Base-by-base conservation (phyloP, 2,113 vertebrate genomes). In the Zingel zingel region DNA sequence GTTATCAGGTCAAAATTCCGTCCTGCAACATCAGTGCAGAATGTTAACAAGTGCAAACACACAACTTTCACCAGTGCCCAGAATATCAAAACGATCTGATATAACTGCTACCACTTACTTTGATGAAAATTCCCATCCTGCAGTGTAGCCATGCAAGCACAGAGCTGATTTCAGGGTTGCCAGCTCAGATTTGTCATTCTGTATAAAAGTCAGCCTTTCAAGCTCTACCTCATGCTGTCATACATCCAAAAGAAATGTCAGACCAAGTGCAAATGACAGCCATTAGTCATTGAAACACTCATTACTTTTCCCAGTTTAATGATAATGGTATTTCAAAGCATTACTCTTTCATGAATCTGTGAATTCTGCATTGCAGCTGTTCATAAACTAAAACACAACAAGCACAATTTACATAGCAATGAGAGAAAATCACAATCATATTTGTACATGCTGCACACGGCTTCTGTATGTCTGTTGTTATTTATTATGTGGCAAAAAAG, bases 121-220 rank as follows among this genome's bases (percentile, higher is more conserved):
- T 86, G 75, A 86, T 85, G 72, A 81, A 81, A 76, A 74, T 58
- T 53, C 80, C 79, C 69, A 77, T 82, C 88, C 83, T 33, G 79
- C 76, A 36, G 77, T 69, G 82, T 33, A 83, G 85, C 78, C 88
- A 81, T 77, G 85, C 78, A n/a, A 79, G 70, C 74, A 43, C n/a
- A 11, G 70, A 86, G 88, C 74, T 21, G 83, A 89, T 89, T 89
- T 90, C 82, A 89, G 74, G 81, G 81, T 83, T 88, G 86, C 81
- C 83, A 83, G 79, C 84, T 86, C 72, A 56, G 59, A 90, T 86
- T 84, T 68, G 64, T 90, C 88, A 74, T 78, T 74, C 83, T 67
- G 81, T 65, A 74, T 81, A 48, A 85, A 82, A 86, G 76, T 43
- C 54, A 39, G 59, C 74, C 74, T 86, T 83, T 90, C 54, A 69